Conservation (phyloP, 2,888 invertebrate species). For the Epiblema foenella region DNA sequence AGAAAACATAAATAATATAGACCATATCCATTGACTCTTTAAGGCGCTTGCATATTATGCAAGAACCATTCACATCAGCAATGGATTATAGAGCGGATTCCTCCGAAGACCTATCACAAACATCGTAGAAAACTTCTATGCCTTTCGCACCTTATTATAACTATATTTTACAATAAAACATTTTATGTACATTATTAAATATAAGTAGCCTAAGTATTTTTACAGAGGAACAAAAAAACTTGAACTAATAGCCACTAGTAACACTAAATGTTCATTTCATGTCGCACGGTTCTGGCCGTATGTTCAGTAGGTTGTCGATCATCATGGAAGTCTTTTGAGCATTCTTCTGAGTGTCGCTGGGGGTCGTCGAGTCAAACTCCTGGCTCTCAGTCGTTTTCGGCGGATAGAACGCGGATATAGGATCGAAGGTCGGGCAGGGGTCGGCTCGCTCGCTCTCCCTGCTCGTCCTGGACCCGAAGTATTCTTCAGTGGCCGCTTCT, state of each 20-base stretch:
- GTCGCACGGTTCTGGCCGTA: constrained; percentile 72
- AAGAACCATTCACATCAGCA: constrained; percentile 15
- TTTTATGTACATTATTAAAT: constrained; percentile 82
- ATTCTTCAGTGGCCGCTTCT: constrained; percentile 61
- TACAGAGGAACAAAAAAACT: constrained; percentile 83
- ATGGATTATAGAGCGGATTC: constrained; percentile 45
- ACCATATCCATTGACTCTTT: constrained; percentile 35
- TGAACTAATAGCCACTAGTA: constrained; percentile 78
- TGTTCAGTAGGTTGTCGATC: constrained; percentile 77
- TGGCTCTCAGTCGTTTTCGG: constrained; percentile 67
- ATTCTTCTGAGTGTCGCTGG: constrained; percentile 68
- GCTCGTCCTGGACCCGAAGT: constrained; percentile 67
- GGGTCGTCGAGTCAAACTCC: constrained; percentile 60
- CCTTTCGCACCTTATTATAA: constrained; percentile 65
- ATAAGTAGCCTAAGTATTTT: constrained; percentile 74
- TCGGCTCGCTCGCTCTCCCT: constrained; percentile 75
- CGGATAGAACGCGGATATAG: constrained; percentile 78
- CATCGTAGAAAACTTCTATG: constrained; percentile 71
- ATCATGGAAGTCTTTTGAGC: constrained; percentile 74
- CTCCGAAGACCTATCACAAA: constrained; percentile 51
- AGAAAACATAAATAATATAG: constrained; percentile 40
- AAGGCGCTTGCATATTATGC: constrained; percentile 20
- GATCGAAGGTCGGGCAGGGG: constrained; percentile 71
- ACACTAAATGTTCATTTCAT: constrained; percentile 66
- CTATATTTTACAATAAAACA: constrained; percentile 79